Base-by-base conservation (phyloP, 1,140 invertebrate species). In the Agrypnia vestita region DNA sequence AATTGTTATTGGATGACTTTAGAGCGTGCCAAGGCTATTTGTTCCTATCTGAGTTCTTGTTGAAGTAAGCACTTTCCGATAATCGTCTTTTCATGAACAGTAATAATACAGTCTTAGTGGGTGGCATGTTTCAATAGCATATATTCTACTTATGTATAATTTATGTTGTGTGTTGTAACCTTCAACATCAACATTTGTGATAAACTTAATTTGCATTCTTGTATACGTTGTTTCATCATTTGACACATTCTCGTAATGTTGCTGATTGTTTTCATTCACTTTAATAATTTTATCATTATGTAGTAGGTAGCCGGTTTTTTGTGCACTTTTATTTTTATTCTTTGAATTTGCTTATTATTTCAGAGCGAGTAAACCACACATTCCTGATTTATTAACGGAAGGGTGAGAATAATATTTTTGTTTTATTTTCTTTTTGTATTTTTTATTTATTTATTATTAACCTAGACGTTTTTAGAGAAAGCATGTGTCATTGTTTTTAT, bases 1-100 rank as follows among this genome's bases (percentile, higher is more conserved):
- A 98, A 88, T 93, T 94, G 82, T 90, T 99, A 80, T 87, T 99
- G 81, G 98, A 99, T 87, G 98, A 99, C 89, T 99, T 99, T 90
- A 93, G 95, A 80, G 93, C 95, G 76, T 96, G 96, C 85, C 96
- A 99, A 86, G 98, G 98, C 82, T 99, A 99, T 89, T 91, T 94
- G 62, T 98, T 98, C 88, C 91, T 99, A 71, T 96, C 96, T 43
- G 97, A 99, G 86, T 98, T 99, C 90, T 91, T 99, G 80, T 89
- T 99, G 76, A 97, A 96, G 96, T 98, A 91, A 92, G 90, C 19
- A 73, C 46, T 47, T 69, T 8, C 89, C 35, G 13, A 9, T 35
- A 13, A 17, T 64, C 8, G 21, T 71, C 9, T n/a, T 49, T 19
- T 35, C 47, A 12, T 35, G 25, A 35, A 35, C 1, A 35, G 25